Evolutionary conservation across 2,797 vertebrate species (phyloP).

Genomic region (Melanotaenia nigrans): DNA sequence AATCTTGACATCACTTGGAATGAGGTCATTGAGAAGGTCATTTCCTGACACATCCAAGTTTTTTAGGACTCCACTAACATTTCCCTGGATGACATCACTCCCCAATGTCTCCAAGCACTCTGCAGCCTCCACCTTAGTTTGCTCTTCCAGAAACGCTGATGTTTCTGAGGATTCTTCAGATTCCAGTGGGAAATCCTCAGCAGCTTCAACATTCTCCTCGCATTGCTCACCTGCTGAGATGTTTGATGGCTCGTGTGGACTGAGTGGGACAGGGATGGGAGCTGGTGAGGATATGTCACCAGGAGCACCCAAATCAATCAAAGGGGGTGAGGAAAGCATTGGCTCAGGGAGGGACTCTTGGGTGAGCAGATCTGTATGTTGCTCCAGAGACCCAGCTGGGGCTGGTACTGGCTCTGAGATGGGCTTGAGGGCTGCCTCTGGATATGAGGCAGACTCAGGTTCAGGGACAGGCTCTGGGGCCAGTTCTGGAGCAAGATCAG

Average conservation of each 20-base stretch:
- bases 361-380: conserved; percentile 44
- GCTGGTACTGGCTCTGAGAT: conserved; percentile 14
- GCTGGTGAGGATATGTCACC: conserved; percentile 39
- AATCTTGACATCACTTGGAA: conserved; percentile 62
- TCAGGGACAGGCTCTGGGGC: conserved; percentile 24
- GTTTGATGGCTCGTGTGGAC: conserved; percentile 31
- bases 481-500: conserved; percentile 11
- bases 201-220: conserved; percentile 28
- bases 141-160: conserved; percentile 38
- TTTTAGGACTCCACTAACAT: conserved; percentile 57
- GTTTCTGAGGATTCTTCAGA: conserved; percentile 40
- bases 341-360: conserved; percentile 60
- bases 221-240: conserved; percentile 28
- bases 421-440: conserved; percentile 5
- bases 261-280: conserved; percentile 13
- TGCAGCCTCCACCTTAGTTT: conserved; percentile 38
- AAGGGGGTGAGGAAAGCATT: conserved; percentile 16
- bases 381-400: conserved; percentile 28
- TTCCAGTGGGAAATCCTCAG: conserved; percentile 16
- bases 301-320: conserved; percentile 34
- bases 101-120: conserved; percentile 51
- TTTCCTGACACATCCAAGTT: conserved; percentile 65
- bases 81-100: conserved; percentile 53
- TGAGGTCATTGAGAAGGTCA: conserved; percentile 67
- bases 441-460: conserved; percentile 2